phyloP scores from a whole-genome alignment of 2,888 invertebrate species.

The Melolontha melolontha region DNA sequence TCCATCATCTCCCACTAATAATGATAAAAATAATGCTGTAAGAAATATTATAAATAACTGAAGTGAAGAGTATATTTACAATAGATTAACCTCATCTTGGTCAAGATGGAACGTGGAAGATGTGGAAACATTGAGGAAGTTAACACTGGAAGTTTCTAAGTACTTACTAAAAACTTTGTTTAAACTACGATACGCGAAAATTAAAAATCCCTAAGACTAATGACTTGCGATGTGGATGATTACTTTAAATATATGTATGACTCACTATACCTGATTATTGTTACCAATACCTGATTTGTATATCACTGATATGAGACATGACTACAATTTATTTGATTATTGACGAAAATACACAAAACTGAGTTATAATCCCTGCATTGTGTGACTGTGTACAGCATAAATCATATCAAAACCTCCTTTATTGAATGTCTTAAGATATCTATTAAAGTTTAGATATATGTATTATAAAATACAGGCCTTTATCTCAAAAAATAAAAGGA shows the following conservation, averaged over 20 bases:
- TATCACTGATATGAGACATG: slow-evolving; percentile 52
- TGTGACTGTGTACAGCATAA: slow-evolving; percentile 1
- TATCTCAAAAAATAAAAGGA: no score
- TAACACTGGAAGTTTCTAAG: slow-evolving; percentile 54
- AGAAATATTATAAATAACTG: slow-evolving; percentile 28
- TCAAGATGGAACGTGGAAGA: slow-evolving; percentile 20
- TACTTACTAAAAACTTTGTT: slow-evolving; percentile 50
- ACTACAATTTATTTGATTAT: slow-evolving; percentile 35
- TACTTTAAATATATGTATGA: slow-evolving; percentile 45
- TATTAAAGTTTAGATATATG: no score
- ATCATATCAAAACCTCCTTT: no score
- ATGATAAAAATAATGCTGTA: slow-evolving; percentile 17
- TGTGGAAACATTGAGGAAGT: slow-evolving; percentile 52
- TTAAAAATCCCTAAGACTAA: slow-evolving; percentile 42
- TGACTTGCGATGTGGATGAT: slow-evolving; percentile 48
- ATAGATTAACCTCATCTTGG: slow-evolving; percentile 42
- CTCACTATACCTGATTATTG: slow-evolving; percentile 49
- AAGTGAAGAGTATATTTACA: slow-evolving; percentile 36
- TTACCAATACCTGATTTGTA: slow-evolving; percentile 52
- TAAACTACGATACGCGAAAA: slow-evolving; percentile 28
- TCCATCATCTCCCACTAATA: slow-evolving; percentile 25
- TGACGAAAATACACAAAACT: slow-evolving; percentile 24
- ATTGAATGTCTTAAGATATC: no score
- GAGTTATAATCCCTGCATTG: slow-evolving; percentile 33
- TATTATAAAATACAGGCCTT: no score